Evolutionary conservation across 2,797 vertebrate genomes (phyloP).

Genomic region (Poecile montanus): DNA sequence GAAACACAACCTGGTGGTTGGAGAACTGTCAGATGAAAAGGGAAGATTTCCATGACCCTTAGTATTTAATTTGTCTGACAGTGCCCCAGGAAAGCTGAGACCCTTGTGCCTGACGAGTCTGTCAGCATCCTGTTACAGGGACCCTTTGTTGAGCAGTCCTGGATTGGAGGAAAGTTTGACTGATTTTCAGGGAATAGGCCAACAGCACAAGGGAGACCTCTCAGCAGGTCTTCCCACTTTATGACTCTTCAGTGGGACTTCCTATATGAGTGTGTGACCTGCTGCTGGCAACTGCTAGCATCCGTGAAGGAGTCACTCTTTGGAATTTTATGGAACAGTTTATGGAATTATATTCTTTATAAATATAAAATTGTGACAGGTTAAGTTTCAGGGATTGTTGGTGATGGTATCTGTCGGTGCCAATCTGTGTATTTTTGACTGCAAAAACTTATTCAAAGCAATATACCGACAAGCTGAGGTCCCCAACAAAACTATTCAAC

Average conservation of each 20-base stretch:
- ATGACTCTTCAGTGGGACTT: neutral
- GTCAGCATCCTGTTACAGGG: neutral
- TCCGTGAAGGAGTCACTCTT: neutral
- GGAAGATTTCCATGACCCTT: neutral
- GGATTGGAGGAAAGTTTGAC: neutral
- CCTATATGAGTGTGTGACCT: neutral
- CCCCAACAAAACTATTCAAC: neutral
- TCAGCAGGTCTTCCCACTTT: neutral
- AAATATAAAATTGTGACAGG: neutral
- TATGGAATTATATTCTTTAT: neutral
- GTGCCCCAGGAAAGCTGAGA: neutral
- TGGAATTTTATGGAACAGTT: neutral
- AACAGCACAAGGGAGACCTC: neutral
- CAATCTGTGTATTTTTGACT: neutral
- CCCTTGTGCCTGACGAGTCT: neutral
- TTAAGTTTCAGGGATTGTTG: neutral
- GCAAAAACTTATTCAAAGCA: neutral
- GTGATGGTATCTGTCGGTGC: neutral
- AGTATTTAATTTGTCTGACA: neutral
- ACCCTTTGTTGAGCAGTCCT: neutral
- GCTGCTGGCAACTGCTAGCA: neutral
- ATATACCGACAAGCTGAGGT: neutral
- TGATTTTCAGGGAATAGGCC: neutral
- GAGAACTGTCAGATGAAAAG: neutral
- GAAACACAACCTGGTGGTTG: neutral